Conservation (phyloP, 2,113 vertebrate species). For the Delphinus delphis region DNA sequence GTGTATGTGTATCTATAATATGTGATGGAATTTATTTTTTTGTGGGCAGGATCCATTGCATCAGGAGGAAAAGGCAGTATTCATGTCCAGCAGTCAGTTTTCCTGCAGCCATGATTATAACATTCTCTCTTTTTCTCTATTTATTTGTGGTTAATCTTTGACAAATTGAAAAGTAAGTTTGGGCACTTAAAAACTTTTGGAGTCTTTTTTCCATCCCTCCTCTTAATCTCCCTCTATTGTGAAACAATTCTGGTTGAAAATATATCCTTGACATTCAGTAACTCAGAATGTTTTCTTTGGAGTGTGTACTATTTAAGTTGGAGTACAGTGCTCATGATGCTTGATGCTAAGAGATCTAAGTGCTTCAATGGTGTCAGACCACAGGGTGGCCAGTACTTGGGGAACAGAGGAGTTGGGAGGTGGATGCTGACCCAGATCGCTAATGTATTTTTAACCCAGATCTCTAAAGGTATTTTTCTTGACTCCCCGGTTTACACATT, state of each 20-base stretch:
- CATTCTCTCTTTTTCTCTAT: not conserved
- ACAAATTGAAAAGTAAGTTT: constrained; percentile 1
- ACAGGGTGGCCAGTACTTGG: not conserved
- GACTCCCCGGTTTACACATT: not conserved
- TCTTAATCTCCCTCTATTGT: not conserved
- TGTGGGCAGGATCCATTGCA: not conserved
- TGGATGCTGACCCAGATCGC: too few relatives aligned
- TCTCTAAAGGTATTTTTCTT: not conserved
- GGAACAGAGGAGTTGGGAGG: not conserved
- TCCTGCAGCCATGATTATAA: not conserved
- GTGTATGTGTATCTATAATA: not conserved
- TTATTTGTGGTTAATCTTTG: not conserved
- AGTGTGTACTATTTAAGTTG: not conserved
- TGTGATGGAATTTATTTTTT: not conserved
- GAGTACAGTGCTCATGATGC: too few relatives aligned
- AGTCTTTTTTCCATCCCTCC: not conserved
- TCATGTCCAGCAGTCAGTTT: not conserved
- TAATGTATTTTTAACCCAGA: not conserved
- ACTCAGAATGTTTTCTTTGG: not conserved
- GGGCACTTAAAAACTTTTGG: not conserved
- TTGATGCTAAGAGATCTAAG: too few relatives aligned
- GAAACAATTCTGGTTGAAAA: not conserved
- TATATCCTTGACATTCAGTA: not conserved
- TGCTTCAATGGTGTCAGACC: not conserved
- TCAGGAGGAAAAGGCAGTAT: not conserved